Percentiles rank a stretch among this genome's conserved stretches.
Conservation (phyloP, 2,888 invertebrate species). For the Linnaemya tessellans region DNA sequence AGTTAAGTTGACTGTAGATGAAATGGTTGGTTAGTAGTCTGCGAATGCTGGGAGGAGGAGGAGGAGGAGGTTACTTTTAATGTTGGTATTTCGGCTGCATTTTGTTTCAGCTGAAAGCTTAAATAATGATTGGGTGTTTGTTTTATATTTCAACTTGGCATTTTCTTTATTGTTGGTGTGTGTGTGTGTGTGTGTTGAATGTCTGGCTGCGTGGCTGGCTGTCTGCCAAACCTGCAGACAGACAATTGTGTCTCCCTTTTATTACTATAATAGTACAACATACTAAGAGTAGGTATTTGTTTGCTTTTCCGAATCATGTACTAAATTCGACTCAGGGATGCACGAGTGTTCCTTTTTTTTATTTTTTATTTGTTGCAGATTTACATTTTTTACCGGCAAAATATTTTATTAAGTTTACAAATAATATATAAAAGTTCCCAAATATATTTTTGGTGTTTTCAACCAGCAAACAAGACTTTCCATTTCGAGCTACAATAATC, state of each 20-base stretch:
- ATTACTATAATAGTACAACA: slow-evolving; percentile 20
- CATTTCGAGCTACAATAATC: background rate
- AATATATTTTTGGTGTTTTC: background rate
- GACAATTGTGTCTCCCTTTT: slow-evolving; percentile 52
- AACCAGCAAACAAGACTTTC: background rate
- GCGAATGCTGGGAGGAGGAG: background rate
- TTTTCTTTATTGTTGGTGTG: slow-evolving; percentile 30
- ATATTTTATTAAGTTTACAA: slow-evolving; percentile 48
- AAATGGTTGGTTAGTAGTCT: slow-evolving; percentile 42
- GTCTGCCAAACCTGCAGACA: slow-evolving; percentile 62
- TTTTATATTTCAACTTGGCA: slow-evolving; percentile 38
- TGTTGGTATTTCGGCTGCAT: slow-evolving; percentile 53
- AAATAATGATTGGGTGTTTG: slow-evolving; percentile 66
- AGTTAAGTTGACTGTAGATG: slow-evolving; percentile 60
- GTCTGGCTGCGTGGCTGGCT: slow-evolving; percentile 63
- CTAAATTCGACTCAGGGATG: background rate
- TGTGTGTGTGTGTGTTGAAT: slow-evolving; percentile 34
- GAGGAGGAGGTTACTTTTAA: background rate
- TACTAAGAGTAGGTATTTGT: slow-evolving; percentile 53
- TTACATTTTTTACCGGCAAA: slow-evolving; percentile 54
- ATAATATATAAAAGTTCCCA: slow-evolving; percentile 11
- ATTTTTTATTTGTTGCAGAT: slow-evolving; percentile 20
- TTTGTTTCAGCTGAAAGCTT: slow-evolving; percentile 65
- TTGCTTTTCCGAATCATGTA: slow-evolving; percentile 55
- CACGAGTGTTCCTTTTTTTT: background rate